A percentile compares a stretch with the other conserved stretches of the same genome.
Evolutionary conservation across 2,888 invertebrate genomes (phyloP).

Genomic region (Theristus sp.): DNA sequence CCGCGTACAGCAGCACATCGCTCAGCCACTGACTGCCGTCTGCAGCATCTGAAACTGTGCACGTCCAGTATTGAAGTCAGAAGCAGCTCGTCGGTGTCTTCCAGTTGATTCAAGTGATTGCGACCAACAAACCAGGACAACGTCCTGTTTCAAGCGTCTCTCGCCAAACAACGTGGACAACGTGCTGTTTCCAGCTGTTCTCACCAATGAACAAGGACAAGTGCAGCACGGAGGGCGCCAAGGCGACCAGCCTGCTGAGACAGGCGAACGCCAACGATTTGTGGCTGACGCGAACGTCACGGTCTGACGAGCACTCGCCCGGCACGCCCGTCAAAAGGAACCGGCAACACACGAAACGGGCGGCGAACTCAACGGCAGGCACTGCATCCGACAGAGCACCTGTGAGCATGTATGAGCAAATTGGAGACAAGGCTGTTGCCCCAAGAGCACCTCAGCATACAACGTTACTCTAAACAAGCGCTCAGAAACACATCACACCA

Average conservation of each 20-base stretch:
- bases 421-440: too few relatives aligned
- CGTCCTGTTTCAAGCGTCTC: background rate
- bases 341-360: constrained; percentile 49
- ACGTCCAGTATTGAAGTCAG: too few relatives aligned
- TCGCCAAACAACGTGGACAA: background rate
- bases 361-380: constrained; percentile 48
- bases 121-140: background rate
- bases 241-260: constrained; percentile 50
- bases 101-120: too few relatives aligned
- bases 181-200: background rate
- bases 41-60: background rate
- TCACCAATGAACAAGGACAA: background rate
- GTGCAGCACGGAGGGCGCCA: constrained; percentile 50
- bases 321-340: constrained; percentile 50
- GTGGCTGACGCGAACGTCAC: constrained; percentile 62
- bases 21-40: constrained; percentile 42
- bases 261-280: constrained; percentile 68
- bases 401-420: too few relatives aligned
- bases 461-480: too few relatives aligned
- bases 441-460: too few relatives aligned
- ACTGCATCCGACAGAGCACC: constrained; percentile 16
- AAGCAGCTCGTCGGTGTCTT: too few relatives aligned
- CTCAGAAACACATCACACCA: too few relatives aligned
- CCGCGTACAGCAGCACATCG: constrained; percentile 50
- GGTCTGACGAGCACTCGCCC: constrained; percentile 46